A percentile compares a stretch with the other conserved stretches of the same genome.
These are phyloP conservation scores for Ptychobarbus kaznakovi DNA, from an alignment of 2,797 vertebrate species.

Conservation along the genomic window DNA sequence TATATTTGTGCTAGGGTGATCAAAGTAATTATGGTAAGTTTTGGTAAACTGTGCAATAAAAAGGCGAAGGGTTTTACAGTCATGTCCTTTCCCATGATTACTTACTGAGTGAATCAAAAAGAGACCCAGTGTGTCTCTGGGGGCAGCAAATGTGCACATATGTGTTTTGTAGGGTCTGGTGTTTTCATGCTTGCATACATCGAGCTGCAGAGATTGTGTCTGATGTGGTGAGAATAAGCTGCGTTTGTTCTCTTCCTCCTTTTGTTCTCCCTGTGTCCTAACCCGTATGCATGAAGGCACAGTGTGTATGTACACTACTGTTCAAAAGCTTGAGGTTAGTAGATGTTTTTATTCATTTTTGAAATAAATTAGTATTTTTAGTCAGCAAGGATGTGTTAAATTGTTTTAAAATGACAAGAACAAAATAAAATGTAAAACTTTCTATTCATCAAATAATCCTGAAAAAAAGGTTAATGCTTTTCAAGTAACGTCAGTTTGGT, in stretches of 20 bases:
- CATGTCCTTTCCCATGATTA: neutral
- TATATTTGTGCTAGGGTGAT: neutral
- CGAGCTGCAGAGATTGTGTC: neutral
- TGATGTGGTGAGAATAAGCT: neutral
- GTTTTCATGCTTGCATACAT: constrained; percentile 4
- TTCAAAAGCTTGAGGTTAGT: neutral
- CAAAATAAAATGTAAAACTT: neutral
- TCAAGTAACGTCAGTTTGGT: neutral
- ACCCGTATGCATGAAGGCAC: neutral
- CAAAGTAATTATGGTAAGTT: neutral
- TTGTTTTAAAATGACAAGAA: neutral
- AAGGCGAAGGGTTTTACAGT: neutral
- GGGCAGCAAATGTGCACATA: neutral
- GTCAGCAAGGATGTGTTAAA: neutral
- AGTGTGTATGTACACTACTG: neutral
- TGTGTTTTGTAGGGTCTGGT: neutral
- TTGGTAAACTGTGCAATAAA: neutral
- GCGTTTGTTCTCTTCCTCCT: neutral
- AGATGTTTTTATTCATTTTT: neutral
- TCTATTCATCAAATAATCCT: neutral
- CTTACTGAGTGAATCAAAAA: neutral
- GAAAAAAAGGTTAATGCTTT: neutral
- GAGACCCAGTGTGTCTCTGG: neutral
- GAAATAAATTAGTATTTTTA: neutral
- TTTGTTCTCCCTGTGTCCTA: constrained; percentile 15